Evolutionary conservation across 1,140 invertebrate genomes (phyloP), one percentile per base, ranked within the genome.

Genomic region (Phthorimaea operculella): DNA sequence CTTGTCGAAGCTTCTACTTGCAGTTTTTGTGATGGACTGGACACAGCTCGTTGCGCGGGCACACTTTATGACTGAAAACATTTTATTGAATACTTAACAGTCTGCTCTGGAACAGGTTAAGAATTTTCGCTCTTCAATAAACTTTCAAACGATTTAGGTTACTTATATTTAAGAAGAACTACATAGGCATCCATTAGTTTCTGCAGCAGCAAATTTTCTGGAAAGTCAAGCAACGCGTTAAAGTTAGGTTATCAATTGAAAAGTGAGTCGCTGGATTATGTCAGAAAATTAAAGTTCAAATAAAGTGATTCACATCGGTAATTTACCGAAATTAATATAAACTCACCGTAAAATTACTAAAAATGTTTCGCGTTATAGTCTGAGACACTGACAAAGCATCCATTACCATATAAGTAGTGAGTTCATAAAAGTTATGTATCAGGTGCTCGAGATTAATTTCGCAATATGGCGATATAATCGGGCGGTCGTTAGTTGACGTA

Each of bases 51-150:
- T 63, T 69, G 64, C 63, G 51, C 63, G 51, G 54, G 67, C 64
- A 60, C 58, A 62, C 59, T 81, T 81, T 83, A 82, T 64, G 70
- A 66, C 65, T 57, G 52, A 42, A 53, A 64, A 75, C 65, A 69
- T 80, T 82, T 84, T 81, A 84, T 84, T 82, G 77, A 82, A 84
- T 80, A 79, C 73, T 79, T 72, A 72, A n/a, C 11, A 1, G 39
- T 42, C 21, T 6, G 21, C 21, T 28, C 11, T 15, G 3, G 39
- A 42, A 42, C 9, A 9, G 14, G 39, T 15, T n/a, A n/a, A n/a
- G 11, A 42, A 12, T 9, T 36, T 7, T 7, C 12, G 34, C 34
- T 36, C 34, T 36, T 36, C 34, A 36, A 36, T 39, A n/a, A n/a
- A n/a, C n/a, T n/a, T n/a, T n/a, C n/a, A n/a, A n/a, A n/a, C n/a